Evolutionary conservation across 2,888 invertebrate species (phyloP).

Genomic region (Oegoconia quadripuncta): DNA sequence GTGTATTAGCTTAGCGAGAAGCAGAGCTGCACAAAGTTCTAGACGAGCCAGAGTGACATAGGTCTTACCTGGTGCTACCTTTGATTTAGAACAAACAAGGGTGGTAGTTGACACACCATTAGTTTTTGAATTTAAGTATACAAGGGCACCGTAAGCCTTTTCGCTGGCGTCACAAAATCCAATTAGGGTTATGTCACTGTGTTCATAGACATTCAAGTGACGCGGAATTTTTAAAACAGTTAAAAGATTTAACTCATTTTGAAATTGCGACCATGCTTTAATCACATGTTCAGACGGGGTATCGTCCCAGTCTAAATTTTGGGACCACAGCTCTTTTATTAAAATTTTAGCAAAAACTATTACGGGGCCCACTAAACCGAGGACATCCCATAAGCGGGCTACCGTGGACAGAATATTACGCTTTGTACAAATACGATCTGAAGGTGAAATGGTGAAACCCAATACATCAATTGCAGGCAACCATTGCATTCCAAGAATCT

Average conservation of each 20-base stretch:
- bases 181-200: slow-evolving; percentile 6
- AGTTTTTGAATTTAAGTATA: slow-evolving; percentile 8
- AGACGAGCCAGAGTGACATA: slow-evolving; percentile 7
- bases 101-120: neutral
- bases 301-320: slow-evolving; percentile 16
- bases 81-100: slow-evolving; percentile 5
- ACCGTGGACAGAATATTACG: slow-evolving; percentile 17
- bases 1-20: slow-evolving; percentile 10
- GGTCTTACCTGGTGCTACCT: slow-evolving; percentile 10
- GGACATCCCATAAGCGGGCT: no score
- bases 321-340: slow-evolving; percentile 13
- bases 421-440: slow-evolving; percentile 6
- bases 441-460: neutral
- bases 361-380: slow-evolving; percentile 15
- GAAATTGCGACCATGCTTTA: slow-evolving; percentile 11
- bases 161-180: slow-evolving; percentile 17
- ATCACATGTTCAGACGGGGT: slow-evolving; percentile 11
- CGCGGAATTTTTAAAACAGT: slow-evolving; percentile 9
- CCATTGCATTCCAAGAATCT: slow-evolving; percentile 10
- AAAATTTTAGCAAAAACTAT: slow-evolving; percentile 14
- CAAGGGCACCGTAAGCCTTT: slow-evolving; percentile 12
- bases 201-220: slow-evolving; percentile 7
- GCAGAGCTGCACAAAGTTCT: slow-evolving; percentile 8
- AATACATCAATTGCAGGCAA: neutral
- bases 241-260: slow-evolving; percentile 8